phyloP scores from a whole-genome alignment of 2,888 invertebrate genomes.

The Pachliopta kotzebuea region DNA sequence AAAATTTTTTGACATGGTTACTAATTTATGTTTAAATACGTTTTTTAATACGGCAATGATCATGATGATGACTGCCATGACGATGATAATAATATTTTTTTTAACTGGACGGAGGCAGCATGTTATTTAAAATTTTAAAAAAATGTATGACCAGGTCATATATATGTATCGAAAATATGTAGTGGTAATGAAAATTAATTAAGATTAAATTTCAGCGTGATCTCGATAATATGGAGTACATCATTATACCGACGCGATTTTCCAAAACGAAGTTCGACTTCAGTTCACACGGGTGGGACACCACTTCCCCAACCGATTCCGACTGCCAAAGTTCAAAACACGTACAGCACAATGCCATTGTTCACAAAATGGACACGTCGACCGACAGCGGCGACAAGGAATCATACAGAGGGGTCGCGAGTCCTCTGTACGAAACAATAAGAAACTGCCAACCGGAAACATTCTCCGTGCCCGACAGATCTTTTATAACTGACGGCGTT shows the following conservation, averaged over 20 bases:
- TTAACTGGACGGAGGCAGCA: too few species aligned
- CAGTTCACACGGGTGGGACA: constrained; percentile 58
- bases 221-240: constrained; percentile 63
- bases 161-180: neutral
- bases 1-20: too few species aligned
- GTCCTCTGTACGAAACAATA: constrained; percentile 60
- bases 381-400: constrained; percentile 58
- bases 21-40: too few species aligned
- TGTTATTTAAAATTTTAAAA: neutral
- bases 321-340: constrained; percentile 56
- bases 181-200: neutral
- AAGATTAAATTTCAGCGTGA: constrained; percentile 47
- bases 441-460: constrained; percentile 42
- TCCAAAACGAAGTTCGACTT: constrained; percentile 53
- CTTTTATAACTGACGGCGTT: constrained; percentile 53
- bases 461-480: constrained; percentile 48
- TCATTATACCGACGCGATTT: constrained; percentile 61
- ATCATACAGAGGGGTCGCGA: constrained; percentile 47
- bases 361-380: constrained; percentile 51
- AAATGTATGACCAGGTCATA: neutral
- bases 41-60: too few species aligned
- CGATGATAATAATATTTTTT: too few species aligned
- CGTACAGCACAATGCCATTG: constrained; percentile 51
- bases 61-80: too few species aligned
- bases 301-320: constrained; percentile 59